Conservation (phyloP, 2,888 invertebrate genomes). For the Rosalia funebris region DNA sequence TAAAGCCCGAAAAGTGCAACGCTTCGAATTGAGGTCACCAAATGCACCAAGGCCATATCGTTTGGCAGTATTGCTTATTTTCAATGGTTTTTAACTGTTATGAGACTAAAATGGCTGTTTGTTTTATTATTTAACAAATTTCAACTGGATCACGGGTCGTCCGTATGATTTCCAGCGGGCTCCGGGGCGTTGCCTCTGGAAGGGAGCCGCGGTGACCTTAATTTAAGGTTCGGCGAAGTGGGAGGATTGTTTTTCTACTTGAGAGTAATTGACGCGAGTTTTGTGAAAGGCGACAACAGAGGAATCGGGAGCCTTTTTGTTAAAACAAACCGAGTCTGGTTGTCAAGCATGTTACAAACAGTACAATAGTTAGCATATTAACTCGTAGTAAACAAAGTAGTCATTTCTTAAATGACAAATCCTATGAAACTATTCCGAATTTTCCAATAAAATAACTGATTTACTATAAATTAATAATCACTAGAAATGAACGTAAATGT, state of each 20-base stretch:
- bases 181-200: too few relatives aligned
- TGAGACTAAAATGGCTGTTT: constrained; percentile 21
- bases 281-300: not conserved
- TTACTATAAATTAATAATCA: too few relatives aligned
- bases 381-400: too few relatives aligned
- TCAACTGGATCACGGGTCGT: constrained; percentile 21
- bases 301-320: not conserved
- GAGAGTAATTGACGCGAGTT: not conserved
- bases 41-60: constrained; percentile 62
- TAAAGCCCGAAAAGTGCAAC: constrained; percentile 59
- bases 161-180: not conserved
- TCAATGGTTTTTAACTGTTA: constrained; percentile 36
- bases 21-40: constrained; percentile 63
- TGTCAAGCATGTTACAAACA: too few relatives aligned
- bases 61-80: constrained; percentile 50
- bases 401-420: too few relatives aligned
- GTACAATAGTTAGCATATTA: too few relatives aligned
- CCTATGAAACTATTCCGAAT: too few relatives aligned
- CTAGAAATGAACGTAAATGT: too few relatives aligned
- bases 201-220: not conserved
- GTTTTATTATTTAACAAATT: constrained; percentile 29
- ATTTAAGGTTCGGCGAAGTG: not conserved
- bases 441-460: too few relatives aligned
- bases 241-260: not conserved
- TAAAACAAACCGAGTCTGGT: not conserved